These are phyloP conservation scores for Drosophila takahashii DNA, from an alignment of 1,140 invertebrate genomes.

Conservation along the genomic window DNA sequence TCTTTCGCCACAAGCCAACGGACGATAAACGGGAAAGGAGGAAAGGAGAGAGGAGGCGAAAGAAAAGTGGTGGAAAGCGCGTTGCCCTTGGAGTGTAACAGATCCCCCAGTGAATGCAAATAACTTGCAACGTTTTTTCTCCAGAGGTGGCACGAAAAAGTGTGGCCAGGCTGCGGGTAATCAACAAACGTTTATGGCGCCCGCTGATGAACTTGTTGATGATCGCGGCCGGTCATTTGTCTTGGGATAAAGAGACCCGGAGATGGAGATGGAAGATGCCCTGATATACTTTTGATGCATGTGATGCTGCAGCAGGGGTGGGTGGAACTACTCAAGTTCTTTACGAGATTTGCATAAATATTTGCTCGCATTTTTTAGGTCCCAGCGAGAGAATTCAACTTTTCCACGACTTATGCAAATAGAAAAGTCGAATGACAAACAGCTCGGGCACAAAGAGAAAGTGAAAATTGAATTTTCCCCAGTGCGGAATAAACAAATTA, in stretches of 20 bases:
- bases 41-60: background rate
- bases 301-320: background rate
- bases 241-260: slow-evolving; percentile 6
- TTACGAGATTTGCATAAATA: slow-evolving; percentile 62
- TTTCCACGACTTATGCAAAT: slow-evolving; percentile 51
- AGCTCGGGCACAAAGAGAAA: slow-evolving; percentile 22
- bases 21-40: background rate
- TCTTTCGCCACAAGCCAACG: slow-evolving; percentile 52
- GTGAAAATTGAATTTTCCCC: slow-evolving; percentile 56
- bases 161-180: slow-evolving; percentile 79
- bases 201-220: slow-evolving; percentile 78
- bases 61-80: slow-evolving; percentile 21
- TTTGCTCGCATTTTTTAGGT: slow-evolving; percentile 32
- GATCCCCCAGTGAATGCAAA: slow-evolving; percentile 79
- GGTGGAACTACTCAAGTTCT: slow-evolving; percentile 1
- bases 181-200: slow-evolving; percentile 78
- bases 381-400: slow-evolving; percentile 8
- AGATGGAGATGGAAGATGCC: slow-evolving; percentile 10
- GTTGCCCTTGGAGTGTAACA: slow-evolving; percentile 65
- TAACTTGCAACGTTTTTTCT: slow-evolving; percentile 52
- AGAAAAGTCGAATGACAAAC: slow-evolving; percentile 43
- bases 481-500: slow-evolving; percentile 62
- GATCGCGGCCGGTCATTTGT: slow-evolving; percentile 70
- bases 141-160: slow-evolving; percentile 31
- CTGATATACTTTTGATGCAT: slow-evolving; percentile 13